Base-by-base conservation (phyloP, 2,113 vertebrate species). In the Microtus richardsoni region DNA sequence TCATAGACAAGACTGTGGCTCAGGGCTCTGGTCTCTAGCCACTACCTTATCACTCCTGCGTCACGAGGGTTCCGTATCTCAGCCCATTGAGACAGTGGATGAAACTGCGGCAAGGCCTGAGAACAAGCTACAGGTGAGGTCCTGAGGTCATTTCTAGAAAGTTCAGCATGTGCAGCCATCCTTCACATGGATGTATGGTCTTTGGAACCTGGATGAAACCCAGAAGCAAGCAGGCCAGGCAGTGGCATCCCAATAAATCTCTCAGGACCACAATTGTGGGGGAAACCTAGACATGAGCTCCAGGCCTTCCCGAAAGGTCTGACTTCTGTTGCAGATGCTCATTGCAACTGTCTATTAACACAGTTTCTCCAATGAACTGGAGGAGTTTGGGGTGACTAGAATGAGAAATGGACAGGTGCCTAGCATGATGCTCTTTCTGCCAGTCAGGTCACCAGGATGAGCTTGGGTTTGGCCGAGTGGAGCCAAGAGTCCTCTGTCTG, bases 71-170 rank as follows among this genome's bases (percentile, higher is more conserved):
- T 78, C 54, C 13, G 4, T 60, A 47, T 28, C 30, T 80, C 39
- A 92, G 84, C 36, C 75, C 22, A 7, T 14, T 17, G 73, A 86
- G 41, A 74, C 47, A 22, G n/a, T 36, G 1, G 41, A 12, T 62
- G 22, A 36, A 82, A 66, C 14, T 21, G 41, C 88, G 52, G 22
- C 83, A 28, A 6, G 64, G 30, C 62, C 36, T 10, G 84, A 84
- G 44, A 71, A 12, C 13, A 88, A 24, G 41, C 54, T 89, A 24
- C 73, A 47, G 62, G 54, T 75, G 41, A 49, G 16, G 0, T 75
- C 89, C 52, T 83, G 60, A 83, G 66, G 44, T 58, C 66, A 1
- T 90, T 94, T 91, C 74, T 73, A 64, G 49, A 87, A 93, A 88
- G 44, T 62, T 78, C 39, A 16, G 26, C 13, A 13, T 64, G 6